phyloP scores from a whole-genome alignment of 2,888 invertebrate species.

The Apoderus coryli region DNA sequence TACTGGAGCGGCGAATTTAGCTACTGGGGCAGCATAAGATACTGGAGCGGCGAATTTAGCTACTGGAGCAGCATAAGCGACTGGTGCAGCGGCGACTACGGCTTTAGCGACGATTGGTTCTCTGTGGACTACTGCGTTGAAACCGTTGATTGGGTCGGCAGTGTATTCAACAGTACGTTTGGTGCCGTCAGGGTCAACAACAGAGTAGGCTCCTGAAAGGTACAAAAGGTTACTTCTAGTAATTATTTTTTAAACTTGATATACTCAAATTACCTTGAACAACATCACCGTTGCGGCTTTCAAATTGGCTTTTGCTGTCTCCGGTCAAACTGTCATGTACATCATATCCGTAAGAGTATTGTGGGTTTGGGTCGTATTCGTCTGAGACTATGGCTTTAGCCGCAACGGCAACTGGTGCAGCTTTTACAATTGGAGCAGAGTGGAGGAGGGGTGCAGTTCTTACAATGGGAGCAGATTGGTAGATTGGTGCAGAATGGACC shows the following conservation, averaged over 20 bases:
- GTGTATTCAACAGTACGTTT: slow-evolving; percentile 48
- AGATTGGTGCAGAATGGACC: slow-evolving; percentile 2
- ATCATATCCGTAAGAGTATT: slow-evolving; percentile 43
- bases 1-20: slow-evolving; percentile 41
- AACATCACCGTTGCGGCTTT: slow-evolving; percentile 47
- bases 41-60: slow-evolving; percentile 14
- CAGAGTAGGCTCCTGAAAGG: slow-evolving; percentile 38
- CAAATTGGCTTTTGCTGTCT: slow-evolving; percentile 43
- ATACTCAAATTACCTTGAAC: slow-evolving; percentile 27
- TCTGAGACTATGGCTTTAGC: slow-evolving; percentile 26
- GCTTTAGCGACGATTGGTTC: slow-evolving; percentile 20
- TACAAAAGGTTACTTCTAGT: slow-evolving; percentile 3
- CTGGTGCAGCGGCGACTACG: slow-evolving; percentile 15
- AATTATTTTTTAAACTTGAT: slow-evolving; percentile 1
- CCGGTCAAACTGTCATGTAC: slow-evolving; percentile 42
- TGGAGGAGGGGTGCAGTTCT: slow-evolving; percentile 14
- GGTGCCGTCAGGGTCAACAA: slow-evolving; percentile 44
- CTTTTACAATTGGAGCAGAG: slow-evolving; percentile 5
- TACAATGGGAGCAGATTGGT: background rate
- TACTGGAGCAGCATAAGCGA: slow-evolving; percentile 11
- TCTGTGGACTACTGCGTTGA: slow-evolving; percentile 41
- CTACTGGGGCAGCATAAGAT: slow-evolving; percentile 34
- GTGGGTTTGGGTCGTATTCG: slow-evolving; percentile 32
- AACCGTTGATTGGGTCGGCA: slow-evolving; percentile 38
- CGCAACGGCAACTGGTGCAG: background rate